Percentiles rank a stretch among this genome's conserved stretches.
These are phyloP conservation scores for Hippocampus abdominalis DNA, from an alignment of 2,113 vertebrate species.

Conservation along the genomic window DNA sequence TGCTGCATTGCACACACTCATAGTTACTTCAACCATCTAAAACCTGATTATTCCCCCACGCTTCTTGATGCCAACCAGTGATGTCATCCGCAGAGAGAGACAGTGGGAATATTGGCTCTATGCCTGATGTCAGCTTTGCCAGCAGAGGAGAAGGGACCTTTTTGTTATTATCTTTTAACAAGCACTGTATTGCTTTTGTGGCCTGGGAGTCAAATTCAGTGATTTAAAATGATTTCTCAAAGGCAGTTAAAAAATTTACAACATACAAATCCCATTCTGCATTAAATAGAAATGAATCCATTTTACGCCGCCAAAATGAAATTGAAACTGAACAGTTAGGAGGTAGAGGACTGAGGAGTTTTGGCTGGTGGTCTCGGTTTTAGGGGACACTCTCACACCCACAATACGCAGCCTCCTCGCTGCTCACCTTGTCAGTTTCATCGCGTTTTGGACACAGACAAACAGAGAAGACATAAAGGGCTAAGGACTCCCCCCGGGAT, in stretches of 20 bases:
- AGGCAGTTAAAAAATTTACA: not conserved
- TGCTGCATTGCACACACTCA: constrained; percentile 49
- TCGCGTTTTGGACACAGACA: constrained; percentile 34
- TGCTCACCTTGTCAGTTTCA: constrained; percentile 6
- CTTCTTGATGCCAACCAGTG: constrained; percentile 67
- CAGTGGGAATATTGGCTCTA: constrained; percentile 57
- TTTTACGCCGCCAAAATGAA: not conserved
- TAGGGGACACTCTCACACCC: constrained; percentile 43
- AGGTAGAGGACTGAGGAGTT: constrained; percentile 33
- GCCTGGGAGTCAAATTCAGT: not conserved
- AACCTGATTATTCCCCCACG: constrained; percentile 71
- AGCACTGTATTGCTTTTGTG: not conserved
- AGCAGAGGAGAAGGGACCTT: constrained; percentile 18
- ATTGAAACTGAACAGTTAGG: constrained; percentile 20
- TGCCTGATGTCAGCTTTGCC: constrained; percentile 42
- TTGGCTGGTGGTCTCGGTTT: constrained; percentile 43
- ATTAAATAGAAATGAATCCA: not conserved
- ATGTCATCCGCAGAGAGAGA: constrained; percentile 69
- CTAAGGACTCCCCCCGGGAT: constrained; percentile 54
- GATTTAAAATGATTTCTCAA: not conserved
- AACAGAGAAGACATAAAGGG: constrained; percentile 51
- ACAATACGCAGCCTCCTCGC: constrained; percentile 29
- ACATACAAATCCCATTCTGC: not conserved
- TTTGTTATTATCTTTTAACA: not conserved
- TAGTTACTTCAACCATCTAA: constrained; percentile 57